A percentile compares a stretch with the other conserved stretches of the same genome.
Conservation (phyloP, 2,888 invertebrate species). For the Alviniconcha strummeri region DNA sequence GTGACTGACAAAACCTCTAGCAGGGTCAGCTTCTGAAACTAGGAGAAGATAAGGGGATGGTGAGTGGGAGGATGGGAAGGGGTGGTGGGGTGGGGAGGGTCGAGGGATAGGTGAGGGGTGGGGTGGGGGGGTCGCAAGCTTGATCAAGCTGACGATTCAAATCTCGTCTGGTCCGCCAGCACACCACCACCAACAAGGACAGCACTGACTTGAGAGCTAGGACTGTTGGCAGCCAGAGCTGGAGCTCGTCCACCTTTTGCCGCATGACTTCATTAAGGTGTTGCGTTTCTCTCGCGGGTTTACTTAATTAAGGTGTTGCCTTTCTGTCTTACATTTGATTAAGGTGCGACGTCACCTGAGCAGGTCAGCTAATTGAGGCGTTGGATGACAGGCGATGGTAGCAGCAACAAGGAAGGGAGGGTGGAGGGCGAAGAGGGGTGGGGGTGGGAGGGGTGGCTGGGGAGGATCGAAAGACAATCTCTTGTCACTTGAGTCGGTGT, state of each 20-base stretch:
- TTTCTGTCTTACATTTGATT: neutral
- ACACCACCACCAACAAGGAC: too few relatives aligned
- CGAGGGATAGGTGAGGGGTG: neutral
- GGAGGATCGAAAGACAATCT: neutral
- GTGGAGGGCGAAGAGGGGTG: neutral
- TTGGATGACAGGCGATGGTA: too few relatives aligned
- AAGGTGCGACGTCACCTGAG: too few relatives aligned
- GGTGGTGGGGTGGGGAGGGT: too few relatives aligned
- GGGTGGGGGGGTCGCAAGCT: neutral
- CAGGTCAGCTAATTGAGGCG: too few relatives aligned
- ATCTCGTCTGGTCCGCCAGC: too few relatives aligned
- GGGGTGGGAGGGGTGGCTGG: neutral
- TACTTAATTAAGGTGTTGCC: constrained; percentile 5
- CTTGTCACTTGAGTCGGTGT: neutral
- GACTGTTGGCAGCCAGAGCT: neutral
- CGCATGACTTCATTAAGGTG: neutral
- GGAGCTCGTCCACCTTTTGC: neutral
- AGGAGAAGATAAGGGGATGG: too few relatives aligned
- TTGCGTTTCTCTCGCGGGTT: neutral
- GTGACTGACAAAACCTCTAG: too few relatives aligned
- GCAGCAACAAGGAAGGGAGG: too few relatives aligned
- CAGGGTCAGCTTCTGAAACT: too few relatives aligned
- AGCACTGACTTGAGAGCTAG: too few relatives aligned
- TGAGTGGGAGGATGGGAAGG: too few relatives aligned
- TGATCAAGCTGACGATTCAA: neutral